phyloP scores from a whole-genome alignment of 2,113 vertebrate species.

The Tachycineta bicolor region DNA sequence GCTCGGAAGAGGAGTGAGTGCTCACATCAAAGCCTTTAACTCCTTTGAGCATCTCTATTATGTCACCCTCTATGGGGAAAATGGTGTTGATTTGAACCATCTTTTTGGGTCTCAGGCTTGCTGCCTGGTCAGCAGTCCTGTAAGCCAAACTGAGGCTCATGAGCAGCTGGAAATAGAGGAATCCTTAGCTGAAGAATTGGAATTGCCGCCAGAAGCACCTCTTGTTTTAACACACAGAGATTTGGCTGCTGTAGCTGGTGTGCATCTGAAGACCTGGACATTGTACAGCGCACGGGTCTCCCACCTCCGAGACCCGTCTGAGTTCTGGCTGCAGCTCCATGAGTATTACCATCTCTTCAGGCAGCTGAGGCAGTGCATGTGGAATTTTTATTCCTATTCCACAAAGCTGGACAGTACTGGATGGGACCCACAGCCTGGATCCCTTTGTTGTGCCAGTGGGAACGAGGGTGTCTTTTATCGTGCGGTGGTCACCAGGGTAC shows the following conservation, averaged over 20 bases:
- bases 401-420: constrained; percentile 55
- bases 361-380: constrained; percentile 76
- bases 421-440: constrained; percentile 71
- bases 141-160: background rate
- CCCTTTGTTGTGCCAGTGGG: constrained; percentile 84
- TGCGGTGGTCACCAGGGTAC: constrained; percentile 74
- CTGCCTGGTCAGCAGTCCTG: constrained; percentile 42
- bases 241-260: background rate
- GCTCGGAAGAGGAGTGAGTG: constrained; percentile 78
- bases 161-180: constrained; percentile 21
- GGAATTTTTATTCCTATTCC: constrained; percentile 76
- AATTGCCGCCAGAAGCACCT: background rate
- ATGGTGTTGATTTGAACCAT: constrained; percentile 82
- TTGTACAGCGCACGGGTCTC: constrained; percentile 77
- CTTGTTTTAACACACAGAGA: background rate
- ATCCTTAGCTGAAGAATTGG: background rate
- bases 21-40: constrained; percentile 86
- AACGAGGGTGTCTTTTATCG: constrained; percentile 83
- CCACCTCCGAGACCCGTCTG: constrained; percentile 77
- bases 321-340: constrained; percentile 87
- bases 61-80: constrained; percentile 84
- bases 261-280: constrained; percentile 63
- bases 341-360: constrained; percentile 75
- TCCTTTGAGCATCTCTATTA: constrained; percentile 88
- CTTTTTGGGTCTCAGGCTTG: constrained; percentile 77